Evolutionary conservation across 2,113 vertebrate species (phyloP).

Genomic region (Carassius auratus): DNA sequence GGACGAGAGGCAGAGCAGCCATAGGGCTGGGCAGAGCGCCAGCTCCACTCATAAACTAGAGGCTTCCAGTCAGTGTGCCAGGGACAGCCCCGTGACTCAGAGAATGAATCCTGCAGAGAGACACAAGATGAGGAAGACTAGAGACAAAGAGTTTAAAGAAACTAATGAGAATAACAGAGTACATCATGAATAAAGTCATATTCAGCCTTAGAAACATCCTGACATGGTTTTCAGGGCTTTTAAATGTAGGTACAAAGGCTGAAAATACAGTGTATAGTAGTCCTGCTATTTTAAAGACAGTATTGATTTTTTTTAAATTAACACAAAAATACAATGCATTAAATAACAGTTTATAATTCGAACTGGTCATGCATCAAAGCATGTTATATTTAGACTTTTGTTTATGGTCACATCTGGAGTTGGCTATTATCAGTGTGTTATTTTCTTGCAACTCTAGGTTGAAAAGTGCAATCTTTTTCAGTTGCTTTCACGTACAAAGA

Average conservation of each 20-base stretch:
- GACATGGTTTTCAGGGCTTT: background rate
- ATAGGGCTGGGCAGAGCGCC: slow-evolving; percentile 71
- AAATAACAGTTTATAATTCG: background rate
- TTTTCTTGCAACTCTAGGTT: background rate
- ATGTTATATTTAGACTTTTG: too few relatives aligned
- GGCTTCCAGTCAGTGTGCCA: slow-evolving; percentile 70
- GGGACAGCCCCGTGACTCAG: slow-evolving; percentile 81
- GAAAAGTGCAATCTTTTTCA: background rate
- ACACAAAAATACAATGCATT: background rate
- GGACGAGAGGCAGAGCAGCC: slow-evolving; percentile 65
- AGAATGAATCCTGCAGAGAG: slow-evolving; percentile 66
- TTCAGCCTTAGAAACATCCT: background rate
- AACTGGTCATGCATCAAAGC: too few relatives aligned
- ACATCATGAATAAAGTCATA: background rate
- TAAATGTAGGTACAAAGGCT: background rate
- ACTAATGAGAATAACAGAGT: slow-evolving; percentile 14
- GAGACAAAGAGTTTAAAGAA: slow-evolving; percentile 33
- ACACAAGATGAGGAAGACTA: slow-evolving; percentile 43
- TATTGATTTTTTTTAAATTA: background rate
- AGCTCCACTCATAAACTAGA: slow-evolving; percentile 77
- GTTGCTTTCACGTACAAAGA: background rate
- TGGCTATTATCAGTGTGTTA: background rate
- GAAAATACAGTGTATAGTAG: background rate
- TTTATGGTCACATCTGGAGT: background rate
- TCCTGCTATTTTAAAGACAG: background rate